Base-by-base conservation (phyloP, 2,888 invertebrate genomes). In the Xanthia icteritia region DNA sequence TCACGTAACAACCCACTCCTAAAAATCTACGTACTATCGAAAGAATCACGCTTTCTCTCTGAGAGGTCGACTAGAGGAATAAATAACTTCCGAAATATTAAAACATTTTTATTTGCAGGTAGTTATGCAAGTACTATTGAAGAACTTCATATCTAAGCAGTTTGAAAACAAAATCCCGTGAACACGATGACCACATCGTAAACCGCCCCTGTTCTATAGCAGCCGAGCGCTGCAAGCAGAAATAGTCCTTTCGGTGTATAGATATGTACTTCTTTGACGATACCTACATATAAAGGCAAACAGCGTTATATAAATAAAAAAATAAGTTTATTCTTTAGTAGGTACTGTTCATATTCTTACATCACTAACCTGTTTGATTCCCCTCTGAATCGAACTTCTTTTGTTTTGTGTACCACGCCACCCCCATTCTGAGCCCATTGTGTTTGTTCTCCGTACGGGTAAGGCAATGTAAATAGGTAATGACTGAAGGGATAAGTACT, bases 311-410 rank as follows among this genome's bases (percentile, higher is more conserved):
- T 56, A 5, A 11, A 27, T 58, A 27, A 15, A 15, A 58, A 58
- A 58, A 11, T 5, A 6, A 5, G 56, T 13, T n/a, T 13, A 13
- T 27, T 27, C n/a, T n/a, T n/a, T 4, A 11, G 23, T 9, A 23
- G 11, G 13, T 58, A 60, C 31, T 60, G 31, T 31, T 17, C 31
- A 36, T 13, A 27, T 27, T 17, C 64, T 51, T 58, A 72, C 70
- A 63, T 60, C 39, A 42, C 54, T 15, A 72, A 81, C 71, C 58
- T 48, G 65, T 73, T 82, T 74, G 15, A 51, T 72, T 45, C 82
- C 78, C 78, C 68, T 74, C 48, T n/a, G 15, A 48, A 51, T 48
- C 27, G 23, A 51, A 61, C 42, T 17, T 71, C 71, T 82, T 78
- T 82, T 82, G 82, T 73, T 42, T 36, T 27, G 42, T 39, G 45